A percentile compares a stretch with the other conserved stretches of the same genome.
phyloP scores from a whole-genome alignment of 2,113 vertebrate species.

The Aldabrachelys gigantea region DNA sequence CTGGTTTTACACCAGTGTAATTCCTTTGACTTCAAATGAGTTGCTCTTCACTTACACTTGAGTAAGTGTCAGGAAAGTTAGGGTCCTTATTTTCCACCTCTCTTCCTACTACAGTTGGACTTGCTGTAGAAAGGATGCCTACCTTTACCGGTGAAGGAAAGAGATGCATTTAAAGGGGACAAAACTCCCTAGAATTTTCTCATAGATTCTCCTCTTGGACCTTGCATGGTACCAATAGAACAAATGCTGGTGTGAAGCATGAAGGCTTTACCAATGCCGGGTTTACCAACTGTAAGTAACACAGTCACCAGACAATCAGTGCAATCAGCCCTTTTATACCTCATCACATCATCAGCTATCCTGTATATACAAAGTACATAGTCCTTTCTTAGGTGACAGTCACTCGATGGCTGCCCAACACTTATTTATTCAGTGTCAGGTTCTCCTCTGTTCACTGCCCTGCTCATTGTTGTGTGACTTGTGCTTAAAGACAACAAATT shows the following conservation, averaged over 20 bases:
- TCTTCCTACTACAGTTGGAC: too few relatives aligned
- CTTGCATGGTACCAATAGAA: too few relatives aligned
- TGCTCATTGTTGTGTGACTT: neutral
- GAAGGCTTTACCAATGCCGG: neutral
- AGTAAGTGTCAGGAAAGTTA: too few relatives aligned
- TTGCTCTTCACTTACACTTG: too few relatives aligned
- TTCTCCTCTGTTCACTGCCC: neutral
- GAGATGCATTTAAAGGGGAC: too few relatives aligned
- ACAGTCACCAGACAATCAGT: neutral
- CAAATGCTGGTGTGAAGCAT: too few relatives aligned
- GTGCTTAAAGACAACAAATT: neutral
- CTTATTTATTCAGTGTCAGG: neutral
- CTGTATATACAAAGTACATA: neutral
- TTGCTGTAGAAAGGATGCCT: too few relatives aligned
- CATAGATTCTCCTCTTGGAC: too few relatives aligned
- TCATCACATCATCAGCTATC: neutral
- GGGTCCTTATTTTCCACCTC: too few relatives aligned
- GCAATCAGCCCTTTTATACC: neutral
- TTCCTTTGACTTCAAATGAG: too few relatives aligned
- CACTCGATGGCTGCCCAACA: neutral
- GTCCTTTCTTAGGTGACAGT: neutral
- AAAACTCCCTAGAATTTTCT: neutral
- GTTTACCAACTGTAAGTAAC: accelerated
- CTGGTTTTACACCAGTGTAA: too few relatives aligned
- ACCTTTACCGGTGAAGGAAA: too few relatives aligned